Percentiles rank a stretch among this genome's conserved stretches.
These are phyloP conservation scores for Equus quagga DNA, from an alignment of 2,113 vertebrate genomes.

Conservation along the genomic window DNA sequence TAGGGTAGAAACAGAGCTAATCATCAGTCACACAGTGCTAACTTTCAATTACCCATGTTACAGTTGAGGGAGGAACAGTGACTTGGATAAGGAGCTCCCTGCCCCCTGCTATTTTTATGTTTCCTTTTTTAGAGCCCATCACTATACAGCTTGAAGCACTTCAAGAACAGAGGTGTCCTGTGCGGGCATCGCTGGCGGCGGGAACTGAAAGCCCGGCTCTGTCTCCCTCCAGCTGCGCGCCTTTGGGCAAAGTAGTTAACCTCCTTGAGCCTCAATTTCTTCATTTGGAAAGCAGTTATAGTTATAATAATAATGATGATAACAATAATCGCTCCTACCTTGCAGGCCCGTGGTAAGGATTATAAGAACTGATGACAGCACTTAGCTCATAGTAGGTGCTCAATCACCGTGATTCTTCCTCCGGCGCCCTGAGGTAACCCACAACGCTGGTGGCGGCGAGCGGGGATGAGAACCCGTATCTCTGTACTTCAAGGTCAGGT, in stretches of 20 bases:
- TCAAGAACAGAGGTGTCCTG: not conserved
- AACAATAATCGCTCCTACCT: not conserved
- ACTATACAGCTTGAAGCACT: not conserved
- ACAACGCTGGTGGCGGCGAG: not conserved
- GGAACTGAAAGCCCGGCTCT: not conserved
- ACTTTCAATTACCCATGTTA: not conserved
- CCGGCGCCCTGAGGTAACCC: not conserved
- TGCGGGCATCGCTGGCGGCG: not conserved
- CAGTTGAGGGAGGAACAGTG: not conserved
- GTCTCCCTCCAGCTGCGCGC: not conserved
- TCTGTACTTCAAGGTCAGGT: not conserved
- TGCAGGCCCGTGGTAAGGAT: not conserved
- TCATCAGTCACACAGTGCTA: not conserved
- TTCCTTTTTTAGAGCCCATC: not conserved
- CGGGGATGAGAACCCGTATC: not conserved
- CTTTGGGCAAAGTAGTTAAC: not conserved
- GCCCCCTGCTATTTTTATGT: not conserved
- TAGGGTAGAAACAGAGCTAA: not conserved
- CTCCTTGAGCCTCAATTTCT: not conserved
- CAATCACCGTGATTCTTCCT: not conserved
- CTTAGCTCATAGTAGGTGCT: not conserved
- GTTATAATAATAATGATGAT: not conserved
- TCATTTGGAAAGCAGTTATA: not conserved
- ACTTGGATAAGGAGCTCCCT: not conserved
- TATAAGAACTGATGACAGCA: not conserved